phyloP scores from a whole-genome alignment of 2,113 vertebrate genomes.

The Sander vitreus region DNA sequence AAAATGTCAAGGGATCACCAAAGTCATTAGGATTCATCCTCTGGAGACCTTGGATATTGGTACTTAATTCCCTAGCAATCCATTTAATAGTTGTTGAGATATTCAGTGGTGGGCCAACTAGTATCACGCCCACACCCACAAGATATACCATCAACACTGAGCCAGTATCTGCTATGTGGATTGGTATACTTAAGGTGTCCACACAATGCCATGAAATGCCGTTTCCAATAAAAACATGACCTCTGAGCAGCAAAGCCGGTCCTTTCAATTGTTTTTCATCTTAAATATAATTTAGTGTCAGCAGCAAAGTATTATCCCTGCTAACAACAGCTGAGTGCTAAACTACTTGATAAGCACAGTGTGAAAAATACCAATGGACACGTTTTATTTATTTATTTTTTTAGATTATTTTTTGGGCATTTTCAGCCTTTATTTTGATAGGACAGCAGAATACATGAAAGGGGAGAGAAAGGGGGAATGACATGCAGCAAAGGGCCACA shows the following conservation, averaged over 20 bases:
- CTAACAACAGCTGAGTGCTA: background rate
- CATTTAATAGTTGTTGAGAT: background rate
- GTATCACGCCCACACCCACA: background rate
- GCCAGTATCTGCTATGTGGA: background rate
- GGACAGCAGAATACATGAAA: too few relatives aligned
- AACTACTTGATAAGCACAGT: background rate
- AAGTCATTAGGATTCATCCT: background rate
- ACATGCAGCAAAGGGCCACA: too few relatives aligned
- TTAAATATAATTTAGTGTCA: background rate
- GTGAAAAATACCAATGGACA: background rate
- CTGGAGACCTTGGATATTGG: background rate
- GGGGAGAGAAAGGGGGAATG: too few relatives aligned
- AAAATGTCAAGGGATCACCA: background rate
- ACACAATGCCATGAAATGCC: constrained; percentile 10
- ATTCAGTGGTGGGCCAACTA: background rate
- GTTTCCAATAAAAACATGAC: background rate
- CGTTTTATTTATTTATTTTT: too few relatives aligned
- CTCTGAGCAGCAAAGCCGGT: background rate
- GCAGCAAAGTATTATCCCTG: background rate
- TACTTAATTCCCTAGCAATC: background rate
- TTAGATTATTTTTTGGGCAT: too few relatives aligned
- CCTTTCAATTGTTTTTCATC: background rate
- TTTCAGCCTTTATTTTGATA: too few relatives aligned
- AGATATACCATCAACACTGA: background rate
- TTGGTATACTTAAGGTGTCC: constrained; percentile 1